Evolutionary conservation across 2,888 invertebrate genomes (phyloP), one percentile per base, ranked within the genome.

Genomic region (Drosophila kuntzei): DNA sequence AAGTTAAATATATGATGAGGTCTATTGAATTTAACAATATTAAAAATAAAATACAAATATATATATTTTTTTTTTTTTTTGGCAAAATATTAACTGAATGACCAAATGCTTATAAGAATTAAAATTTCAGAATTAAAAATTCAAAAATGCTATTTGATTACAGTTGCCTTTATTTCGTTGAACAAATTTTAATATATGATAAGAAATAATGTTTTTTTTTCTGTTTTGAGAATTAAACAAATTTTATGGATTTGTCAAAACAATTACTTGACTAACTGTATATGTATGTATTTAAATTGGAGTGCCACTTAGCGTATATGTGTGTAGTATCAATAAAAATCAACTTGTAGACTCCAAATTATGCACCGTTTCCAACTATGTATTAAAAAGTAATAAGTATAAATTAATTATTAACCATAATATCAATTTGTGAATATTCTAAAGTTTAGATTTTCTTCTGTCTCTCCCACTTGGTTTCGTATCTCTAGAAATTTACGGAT

Each of bases 401-500:
- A 54, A 43, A 51, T 37, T 6, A 36, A 22, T 25, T 50, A 34
- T 14, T 2, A 44, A 44, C 12, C 34, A 20, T 29, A 29, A 14
- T 36, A 50, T 36, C 5, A 9, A 5, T 18, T 11, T 18, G 14
- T 36, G 5, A 51, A 43, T 50, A 20, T 27, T 20, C 29, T 43
- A 62, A 36, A 25, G 16, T 46, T 12, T 2, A 7, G 2, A 12
- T 11, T 16, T 27, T 16, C 2, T 29, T 27, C 1, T 34, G 11
- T 25, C 12, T 18, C 14, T 1, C 16, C 18, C 5, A 20, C 18
- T 5, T 29, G 14, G 7, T 36, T 84, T 87, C 62, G 47, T 75
- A 39, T 75, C 87, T 89, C 66, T 93, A 98, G 98, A 93, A 95
- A 90, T 98, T 98, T 92, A 98, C 97, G 72, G 97, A 98, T 94